A percentile compares a stretch with the other conserved stretches of the same genome.
Evolutionary conservation across 2,113 vertebrate genomes (phyloP).

Genomic region (Rutilus rutilus): DNA sequence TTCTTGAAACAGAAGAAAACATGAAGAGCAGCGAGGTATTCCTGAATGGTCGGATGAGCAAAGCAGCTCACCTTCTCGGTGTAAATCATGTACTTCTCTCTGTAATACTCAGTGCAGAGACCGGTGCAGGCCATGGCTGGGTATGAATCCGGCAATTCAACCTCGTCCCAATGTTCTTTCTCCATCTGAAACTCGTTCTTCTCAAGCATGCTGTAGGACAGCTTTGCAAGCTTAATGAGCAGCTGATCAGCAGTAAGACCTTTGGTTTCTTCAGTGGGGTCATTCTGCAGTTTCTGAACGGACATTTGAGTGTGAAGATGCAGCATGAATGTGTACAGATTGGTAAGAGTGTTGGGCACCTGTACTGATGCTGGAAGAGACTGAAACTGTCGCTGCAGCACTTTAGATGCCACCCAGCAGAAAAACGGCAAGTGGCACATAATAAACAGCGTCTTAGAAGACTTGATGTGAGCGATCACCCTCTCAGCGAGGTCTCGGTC

Average conservation of each 20-base stretch:
- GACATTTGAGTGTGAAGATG: slow-evolving; percentile 54
- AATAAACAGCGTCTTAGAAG: slow-evolving; percentile 66
- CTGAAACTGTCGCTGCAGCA: slow-evolving; percentile 55
- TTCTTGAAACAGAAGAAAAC: slow-evolving; percentile 64
- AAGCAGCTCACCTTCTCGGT: slow-evolving; percentile 68
- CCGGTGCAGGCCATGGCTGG: slow-evolving; percentile 65
- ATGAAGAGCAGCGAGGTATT: slow-evolving; percentile 76
- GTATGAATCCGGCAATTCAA: neutral
- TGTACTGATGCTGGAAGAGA: slow-evolving; percentile 11
- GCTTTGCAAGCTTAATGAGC: slow-evolving; percentile 68
- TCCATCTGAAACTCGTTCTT: slow-evolving; percentile 52
- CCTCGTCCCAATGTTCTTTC: slow-evolving; percentile 56
- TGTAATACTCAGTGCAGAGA: slow-evolving; percentile 66
- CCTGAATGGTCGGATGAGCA: slow-evolving; percentile 75
- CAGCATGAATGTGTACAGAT: slow-evolving; percentile 71
- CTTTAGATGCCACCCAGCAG: slow-evolving; percentile 66
- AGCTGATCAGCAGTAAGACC: slow-evolving; percentile 55
- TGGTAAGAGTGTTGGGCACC: slow-evolving; percentile 66
- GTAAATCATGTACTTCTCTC: slow-evolving; percentile 57
- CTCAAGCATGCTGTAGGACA: slow-evolving; percentile 71
- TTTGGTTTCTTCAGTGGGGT: neutral
- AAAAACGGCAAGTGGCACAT: slow-evolving; percentile 78
- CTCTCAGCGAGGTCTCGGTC: slow-evolving; percentile 61
- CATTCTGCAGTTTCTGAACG: slow-evolving; percentile 38
- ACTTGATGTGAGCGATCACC: slow-evolving; percentile 64